Conservation (phyloP, 2,797 vertebrate genomes). For the Stomatorhinus walkeri region DNA sequence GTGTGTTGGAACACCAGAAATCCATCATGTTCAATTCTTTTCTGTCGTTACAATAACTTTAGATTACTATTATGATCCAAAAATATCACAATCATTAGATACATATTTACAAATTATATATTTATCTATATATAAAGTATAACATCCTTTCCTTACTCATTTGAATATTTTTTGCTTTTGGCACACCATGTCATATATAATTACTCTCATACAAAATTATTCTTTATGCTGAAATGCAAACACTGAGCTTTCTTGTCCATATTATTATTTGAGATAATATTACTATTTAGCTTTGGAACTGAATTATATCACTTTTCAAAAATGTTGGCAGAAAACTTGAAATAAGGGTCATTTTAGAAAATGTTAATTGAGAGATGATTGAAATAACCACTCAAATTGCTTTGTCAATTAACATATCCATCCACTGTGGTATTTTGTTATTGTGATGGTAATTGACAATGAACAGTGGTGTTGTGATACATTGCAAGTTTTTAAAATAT, state of each 20-base stretch:
- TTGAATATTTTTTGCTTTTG: neutral
- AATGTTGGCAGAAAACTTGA: neutral
- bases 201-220: neutral
- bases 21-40: neutral
- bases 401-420: neutral
- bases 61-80: neutral
- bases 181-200: neutral
- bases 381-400: neutral
- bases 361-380: neutral
- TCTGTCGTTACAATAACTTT: neutral
- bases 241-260: neutral
- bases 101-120: neutral
- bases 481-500: neutral
- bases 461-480: neutral
- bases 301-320: neutral
- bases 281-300: neutral
- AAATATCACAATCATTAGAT: neutral
- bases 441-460: neutral
- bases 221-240: neutral
- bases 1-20: neutral
- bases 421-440: neutral
- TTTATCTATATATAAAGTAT: neutral
- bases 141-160: neutral
- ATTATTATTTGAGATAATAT: neutral
- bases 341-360: neutral